Base-by-base conservation (phyloP, 2,113 vertebrate genomes). In the Choloepus hoffmanni region DNA sequence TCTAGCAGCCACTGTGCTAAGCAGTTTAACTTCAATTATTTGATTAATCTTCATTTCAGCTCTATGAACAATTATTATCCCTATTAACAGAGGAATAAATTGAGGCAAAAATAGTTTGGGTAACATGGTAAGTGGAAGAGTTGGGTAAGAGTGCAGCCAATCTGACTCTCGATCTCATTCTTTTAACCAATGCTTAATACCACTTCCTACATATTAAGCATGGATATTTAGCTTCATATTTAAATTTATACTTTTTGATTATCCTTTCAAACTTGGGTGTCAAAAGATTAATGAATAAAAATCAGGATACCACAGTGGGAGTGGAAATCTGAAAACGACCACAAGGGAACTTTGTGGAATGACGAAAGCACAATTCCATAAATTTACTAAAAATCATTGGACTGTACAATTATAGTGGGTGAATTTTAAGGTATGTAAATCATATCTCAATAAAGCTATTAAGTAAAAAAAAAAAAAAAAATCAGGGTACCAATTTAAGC, bases 71-170 rank as follows among this genome's bases (percentile, higher is more conserved):
- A 77, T 85, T 79, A 96, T 58, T 72, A 91, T 45, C 45, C 53
- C 45, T 94, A 85, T 95, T 93, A 91, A 84, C n/a, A 84, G 60
- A 94, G 55, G 21, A 95, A 83, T 58, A 89, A 33, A 85, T 2
- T 78, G 70, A 94, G 89, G 48, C 15, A 84, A 67, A 82, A 85
- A 90, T 7, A 40, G 48, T 50, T 0, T 72, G 76, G 24, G 53
- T 70, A 82, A 92, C 45, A 15, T 72, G n/a, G 55, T 48, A 85
- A 96, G 67, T 24, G 43, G 28, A 0, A 65, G 24, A 72, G 30
- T 24, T 65, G 13, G 43, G 15, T 79, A 89, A 76, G 36, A 88
- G 5, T n/a, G 1, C 4, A 21, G 48, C 30, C 19, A 60, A 19
- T 60, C 50, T 83, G 55, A 91, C 3, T 24, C 10, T 36, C 3